These are phyloP conservation scores for Ochotona curzoniae DNA, from an alignment of 2,113 vertebrate genomes.

Conservation along the genomic window DNA sequence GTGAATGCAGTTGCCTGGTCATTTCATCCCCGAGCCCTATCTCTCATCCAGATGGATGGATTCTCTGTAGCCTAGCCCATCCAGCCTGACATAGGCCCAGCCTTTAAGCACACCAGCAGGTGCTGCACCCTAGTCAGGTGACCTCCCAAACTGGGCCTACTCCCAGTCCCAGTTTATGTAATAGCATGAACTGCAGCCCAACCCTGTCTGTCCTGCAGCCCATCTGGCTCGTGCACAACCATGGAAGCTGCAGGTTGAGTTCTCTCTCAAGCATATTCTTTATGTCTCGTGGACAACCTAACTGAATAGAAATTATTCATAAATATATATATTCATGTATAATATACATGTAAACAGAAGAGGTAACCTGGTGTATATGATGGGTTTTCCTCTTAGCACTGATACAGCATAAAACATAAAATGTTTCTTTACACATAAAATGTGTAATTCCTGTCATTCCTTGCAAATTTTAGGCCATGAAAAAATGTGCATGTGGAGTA, in stretches of 20 bases:
- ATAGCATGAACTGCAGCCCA: too few relatives aligned
- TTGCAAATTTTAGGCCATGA: not conserved
- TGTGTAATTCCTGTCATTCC: not conserved
- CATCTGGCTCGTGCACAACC: not conserved
- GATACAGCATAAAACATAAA: not conserved
- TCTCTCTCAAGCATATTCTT: not conserved
- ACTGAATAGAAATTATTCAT: constrained; percentile 19
- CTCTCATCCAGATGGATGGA: too few relatives aligned
- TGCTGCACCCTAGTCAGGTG: too few relatives aligned
- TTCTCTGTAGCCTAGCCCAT: too few relatives aligned
- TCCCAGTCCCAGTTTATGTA: too few relatives aligned
- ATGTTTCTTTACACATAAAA: not conserved
- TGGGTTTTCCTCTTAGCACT: not conserved
- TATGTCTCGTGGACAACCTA: not conserved
- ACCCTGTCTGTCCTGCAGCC: too few relatives aligned
- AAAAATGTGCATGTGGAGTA: not conserved
- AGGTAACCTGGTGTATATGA: not conserved
- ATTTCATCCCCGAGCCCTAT: too few relatives aligned
- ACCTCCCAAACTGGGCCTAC: too few relatives aligned
- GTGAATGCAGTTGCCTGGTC: too few relatives aligned
- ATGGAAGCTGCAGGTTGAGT: not conserved
- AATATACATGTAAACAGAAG: not conserved
- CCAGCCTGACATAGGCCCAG: too few relatives aligned
- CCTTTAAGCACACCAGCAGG: too few relatives aligned
- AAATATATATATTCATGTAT: not conserved